A percentile compares a stretch with the other conserved stretches of the same genome.
phyloP scores from a whole-genome alignment of 2,113 vertebrate genomes.

The Hippocampus barbouri region DNA sequence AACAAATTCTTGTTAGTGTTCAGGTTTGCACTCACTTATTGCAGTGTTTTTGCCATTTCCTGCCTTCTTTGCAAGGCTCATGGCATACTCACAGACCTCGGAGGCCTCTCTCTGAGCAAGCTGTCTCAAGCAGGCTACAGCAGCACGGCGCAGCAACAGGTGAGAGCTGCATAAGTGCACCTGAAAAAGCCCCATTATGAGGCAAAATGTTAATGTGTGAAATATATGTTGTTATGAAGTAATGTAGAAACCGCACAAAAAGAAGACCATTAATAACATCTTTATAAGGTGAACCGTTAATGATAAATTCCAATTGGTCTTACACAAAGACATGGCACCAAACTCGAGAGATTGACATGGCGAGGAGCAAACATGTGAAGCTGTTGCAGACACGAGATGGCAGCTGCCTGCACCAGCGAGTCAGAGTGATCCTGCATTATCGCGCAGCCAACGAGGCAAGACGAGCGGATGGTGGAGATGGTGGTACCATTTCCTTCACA shows the following conservation, averaged over 20 bases:
- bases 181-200: slow-evolving; percentile 56
- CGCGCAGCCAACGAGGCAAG: slow-evolving; percentile 96
- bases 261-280: not conserved
- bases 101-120: slow-evolving; percentile 94
- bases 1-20: not conserved
- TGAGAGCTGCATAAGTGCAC: slow-evolving; percentile 97
- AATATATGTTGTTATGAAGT: not conserved
- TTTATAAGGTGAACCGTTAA: not conserved
- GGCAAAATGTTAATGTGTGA: not conserved
- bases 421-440: slow-evolving; percentile 99
- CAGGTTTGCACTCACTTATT: slow-evolving; percentile 78
- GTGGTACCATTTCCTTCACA: slow-evolving; percentile 85
- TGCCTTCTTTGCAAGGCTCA: slow-evolving; percentile 86
- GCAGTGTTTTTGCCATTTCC: slow-evolving; percentile 84
- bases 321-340: slow-evolving; percentile 88
- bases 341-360: slow-evolving; percentile 94
- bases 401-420: slow-evolving; percentile 93
- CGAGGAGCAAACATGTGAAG: slow-evolving; percentile 98
- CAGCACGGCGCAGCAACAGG: slow-evolving; percentile 87
- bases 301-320: slow-evolving; percentile 20
- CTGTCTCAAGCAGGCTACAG: slow-evolving; percentile 92
- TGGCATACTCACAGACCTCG: slow-evolving; percentile 96
- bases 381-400: slow-evolving; percentile 97
- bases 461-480: slow-evolving; percentile 96
- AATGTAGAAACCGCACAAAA: not conserved